Evolutionary conservation across 2,888 invertebrate genomes (phyloP), one percentile per base, ranked within the genome.

Genomic region (Antheraea yamamai): DNA sequence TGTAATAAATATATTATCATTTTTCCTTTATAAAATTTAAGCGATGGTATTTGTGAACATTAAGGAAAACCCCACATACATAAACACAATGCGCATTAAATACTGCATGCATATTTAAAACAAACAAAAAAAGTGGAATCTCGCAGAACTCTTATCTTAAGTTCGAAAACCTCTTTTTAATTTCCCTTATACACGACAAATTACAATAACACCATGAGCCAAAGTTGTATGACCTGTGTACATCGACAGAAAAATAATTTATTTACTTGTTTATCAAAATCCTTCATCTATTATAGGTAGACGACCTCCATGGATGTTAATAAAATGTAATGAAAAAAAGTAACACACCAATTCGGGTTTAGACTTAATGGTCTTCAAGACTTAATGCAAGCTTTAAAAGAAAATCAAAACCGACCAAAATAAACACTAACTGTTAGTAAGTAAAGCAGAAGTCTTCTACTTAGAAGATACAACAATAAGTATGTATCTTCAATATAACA

Each of bases 241-340:
- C 16, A 66, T 30, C 16, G 64, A 14, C 30, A 30, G 30, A 26
- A 66, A 30, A 66, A 30, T 16, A 30, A 66, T 66, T 4, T 30
- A 61, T 61, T 55, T 61, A 61, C 23, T 30, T 72, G 61, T 73
- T 51, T 73, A 55, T 73, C 26, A 55, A 58, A 23, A n/a, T 51
- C 10, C 26, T 73, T 26, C 30, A 73, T 20, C 77, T 78, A 81
- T 81, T 81, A 72, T 73, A 78, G 78, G 73, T 73, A 78, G 23
- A 73, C 78, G 81, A 79, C 81, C 82, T 82, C 79, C 75, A 47
- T 39, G 47, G 73, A 74, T 18, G 61, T 75, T 80, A 78, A 66
- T 78, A 78, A 73, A 79, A 79, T 78, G 79, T 82, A 75, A 76
- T 75, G 52, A 73, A 81, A 82, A 77, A 73, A 73, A 70, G n/a